phyloP scores from a whole-genome alignment of 2,888 invertebrate genomes.

The Mythimna ferrago region DNA sequence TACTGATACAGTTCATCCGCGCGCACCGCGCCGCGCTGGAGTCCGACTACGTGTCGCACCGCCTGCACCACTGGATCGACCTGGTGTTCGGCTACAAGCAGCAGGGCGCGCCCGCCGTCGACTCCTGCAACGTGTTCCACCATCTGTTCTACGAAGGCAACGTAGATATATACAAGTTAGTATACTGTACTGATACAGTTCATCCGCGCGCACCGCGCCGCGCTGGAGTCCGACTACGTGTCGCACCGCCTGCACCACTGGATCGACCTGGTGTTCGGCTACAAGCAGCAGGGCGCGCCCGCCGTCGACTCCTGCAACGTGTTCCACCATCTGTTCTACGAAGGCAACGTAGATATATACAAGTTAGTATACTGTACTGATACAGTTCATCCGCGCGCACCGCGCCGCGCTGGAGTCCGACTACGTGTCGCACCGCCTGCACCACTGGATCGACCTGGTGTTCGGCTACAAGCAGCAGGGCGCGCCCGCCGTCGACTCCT shows the following conservation, averaged over 20 bases:
- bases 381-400: conserved; percentile 96
- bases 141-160: conserved; percentile 99
- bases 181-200: conserved; percentile 86
- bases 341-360: conserved; percentile 99
- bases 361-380: conserved; percentile 90
- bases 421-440: conserved; percentile 98
- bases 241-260: conserved; percentile 99
- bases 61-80: conserved; percentile 99
- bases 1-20: conserved; percentile 93
- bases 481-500: conserved; percentile 96
- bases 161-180: conserved; percentile 98
- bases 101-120: conserved; percentile 96
- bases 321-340: conserved; percentile 99
- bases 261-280: conserved; percentile 99
- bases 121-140: conserved; percentile 99
- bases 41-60: conserved; percentile 98
- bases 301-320: conserved; percentile 98
- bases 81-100: conserved; percentile 99
- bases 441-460: conserved; percentile 99
- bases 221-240: conserved; percentile 99
- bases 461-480: conserved; percentile 99
- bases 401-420: conserved; percentile 98
- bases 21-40: conserved; percentile 98
- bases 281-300: conserved; percentile 97
- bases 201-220: conserved; percentile 97